Evolutionary conservation across 2,113 vertebrate genomes (phyloP).

Genomic region (Archilochus colubris): DNA sequence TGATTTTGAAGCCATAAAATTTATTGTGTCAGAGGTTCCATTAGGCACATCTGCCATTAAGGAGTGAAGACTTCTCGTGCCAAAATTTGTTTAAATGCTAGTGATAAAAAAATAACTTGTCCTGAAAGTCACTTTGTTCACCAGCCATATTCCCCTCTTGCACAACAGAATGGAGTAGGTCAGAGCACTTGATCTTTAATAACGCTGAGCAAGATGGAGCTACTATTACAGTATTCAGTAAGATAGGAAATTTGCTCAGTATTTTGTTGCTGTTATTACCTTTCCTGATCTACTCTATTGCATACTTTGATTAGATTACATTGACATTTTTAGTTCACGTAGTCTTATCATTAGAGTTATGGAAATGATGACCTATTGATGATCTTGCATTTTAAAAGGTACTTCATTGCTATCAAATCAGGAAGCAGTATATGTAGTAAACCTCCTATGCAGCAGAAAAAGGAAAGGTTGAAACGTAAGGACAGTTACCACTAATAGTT

Average conservation of each 20-base stretch:
- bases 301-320: background rate
- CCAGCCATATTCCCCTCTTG: background rate
- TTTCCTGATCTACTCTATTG: background rate
- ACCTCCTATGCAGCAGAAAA: background rate
- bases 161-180: background rate
- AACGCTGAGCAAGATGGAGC: background rate
- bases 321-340: background rate
- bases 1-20: background rate
- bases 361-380: background rate
- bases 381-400: background rate
- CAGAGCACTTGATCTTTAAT: background rate
- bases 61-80: background rate
- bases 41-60: background rate
- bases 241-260: background rate
- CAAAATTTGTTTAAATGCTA: constrained; percentile 36
- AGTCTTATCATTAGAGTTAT: background rate
- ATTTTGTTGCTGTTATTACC: background rate
- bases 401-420: background rate
- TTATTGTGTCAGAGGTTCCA: background rate
- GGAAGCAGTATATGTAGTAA: background rate
- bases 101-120: background rate
- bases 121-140: constrained; percentile 2
- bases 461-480: background rate
- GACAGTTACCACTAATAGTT: background rate
- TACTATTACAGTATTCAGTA: background rate